Percentiles rank a stretch among this genome's conserved stretches.
These are phyloP conservation scores for Myiothlypis coronata DNA, from an alignment of 2,797 vertebrate genomes.

Conservation along the genomic window DNA sequence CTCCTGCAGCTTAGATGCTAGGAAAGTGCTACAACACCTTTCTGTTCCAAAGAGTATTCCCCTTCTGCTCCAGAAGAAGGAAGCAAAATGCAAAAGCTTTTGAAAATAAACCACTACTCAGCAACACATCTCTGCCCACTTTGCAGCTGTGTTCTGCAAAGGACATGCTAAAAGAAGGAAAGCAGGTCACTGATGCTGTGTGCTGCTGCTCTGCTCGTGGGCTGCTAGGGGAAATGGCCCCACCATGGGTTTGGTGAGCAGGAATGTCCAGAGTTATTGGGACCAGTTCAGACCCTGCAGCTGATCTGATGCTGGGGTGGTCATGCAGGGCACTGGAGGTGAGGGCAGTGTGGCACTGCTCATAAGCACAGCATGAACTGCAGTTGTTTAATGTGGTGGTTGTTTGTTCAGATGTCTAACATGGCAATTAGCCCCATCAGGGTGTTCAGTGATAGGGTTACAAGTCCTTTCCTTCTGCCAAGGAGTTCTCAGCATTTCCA, in stretches of 20 bases:
- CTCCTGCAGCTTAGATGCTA: neutral
- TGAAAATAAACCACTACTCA: neutral
- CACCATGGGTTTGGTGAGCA: neutral
- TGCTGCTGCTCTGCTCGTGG: neutral
- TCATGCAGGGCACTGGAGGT: neutral
- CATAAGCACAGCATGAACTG: neutral
- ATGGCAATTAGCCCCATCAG: neutral
- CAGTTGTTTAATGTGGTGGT: conserved; percentile 11
- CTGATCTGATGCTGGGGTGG: rapidly evolving
- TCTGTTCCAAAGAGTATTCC: neutral
- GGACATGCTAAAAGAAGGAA: neutral
- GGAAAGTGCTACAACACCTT: neutral
- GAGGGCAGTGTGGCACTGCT: neutral
- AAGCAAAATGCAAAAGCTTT: neutral
- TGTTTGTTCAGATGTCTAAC: conserved; percentile 35
- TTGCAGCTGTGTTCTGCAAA: neutral
- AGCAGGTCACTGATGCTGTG: neutral
- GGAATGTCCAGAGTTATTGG: neutral
- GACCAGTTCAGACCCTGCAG: neutral
- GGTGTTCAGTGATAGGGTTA: neutral
- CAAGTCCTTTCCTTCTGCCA: neutral
- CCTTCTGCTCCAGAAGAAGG: neutral
- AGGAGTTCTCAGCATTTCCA: neutral
- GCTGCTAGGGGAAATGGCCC: neutral
- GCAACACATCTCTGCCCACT: neutral